Conservation (phyloP, 1,140 invertebrate genomes). For the Potamilus streckersoni region DNA sequence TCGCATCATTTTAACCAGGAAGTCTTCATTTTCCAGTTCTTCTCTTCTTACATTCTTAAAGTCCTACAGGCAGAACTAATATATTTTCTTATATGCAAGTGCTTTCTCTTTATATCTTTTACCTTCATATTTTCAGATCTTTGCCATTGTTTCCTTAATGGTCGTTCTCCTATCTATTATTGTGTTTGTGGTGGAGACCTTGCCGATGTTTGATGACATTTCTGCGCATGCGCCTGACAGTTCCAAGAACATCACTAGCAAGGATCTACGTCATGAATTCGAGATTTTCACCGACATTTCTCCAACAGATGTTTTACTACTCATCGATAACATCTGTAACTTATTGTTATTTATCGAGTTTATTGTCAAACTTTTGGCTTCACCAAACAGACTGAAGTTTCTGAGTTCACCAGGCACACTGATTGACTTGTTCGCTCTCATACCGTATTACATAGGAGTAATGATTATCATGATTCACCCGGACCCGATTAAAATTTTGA, state of each 20-base stretch:
- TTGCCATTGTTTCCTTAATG: constrained; percentile 35
- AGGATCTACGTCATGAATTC: constrained; percentile 27
- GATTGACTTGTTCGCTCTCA: constrained; percentile 45
- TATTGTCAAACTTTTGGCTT: constrained; percentile 54
- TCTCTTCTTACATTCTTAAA: too few species aligned
- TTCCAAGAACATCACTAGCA: constrained; percentile 16
- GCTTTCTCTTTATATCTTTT: not conserved
- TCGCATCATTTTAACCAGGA: too few species aligned
- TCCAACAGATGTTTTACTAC: constrained; percentile 25
- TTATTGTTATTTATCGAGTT: constrained; percentile 37
- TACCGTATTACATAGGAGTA: constrained; percentile 51
- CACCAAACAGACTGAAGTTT: constrained; percentile 63
- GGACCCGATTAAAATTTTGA: constrained; percentile 38
- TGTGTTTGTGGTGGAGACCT: constrained; percentile 41
- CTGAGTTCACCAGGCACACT: constrained; percentile 39
- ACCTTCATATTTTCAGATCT: constrained; percentile 33
- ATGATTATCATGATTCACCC: constrained; percentile 63
- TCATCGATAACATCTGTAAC: constrained; percentile 39
- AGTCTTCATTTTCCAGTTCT: too few species aligned
- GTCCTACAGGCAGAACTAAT: not conserved
- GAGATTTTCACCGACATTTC: constrained; percentile 31
- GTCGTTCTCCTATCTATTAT: constrained; percentile 42
- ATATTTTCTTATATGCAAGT: not conserved
- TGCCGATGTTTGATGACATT: constrained; percentile 30
- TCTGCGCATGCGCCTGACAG: constrained; percentile 17